Conservation (phyloP, 2,888 invertebrate species). For the Leucophora obtusa region DNA sequence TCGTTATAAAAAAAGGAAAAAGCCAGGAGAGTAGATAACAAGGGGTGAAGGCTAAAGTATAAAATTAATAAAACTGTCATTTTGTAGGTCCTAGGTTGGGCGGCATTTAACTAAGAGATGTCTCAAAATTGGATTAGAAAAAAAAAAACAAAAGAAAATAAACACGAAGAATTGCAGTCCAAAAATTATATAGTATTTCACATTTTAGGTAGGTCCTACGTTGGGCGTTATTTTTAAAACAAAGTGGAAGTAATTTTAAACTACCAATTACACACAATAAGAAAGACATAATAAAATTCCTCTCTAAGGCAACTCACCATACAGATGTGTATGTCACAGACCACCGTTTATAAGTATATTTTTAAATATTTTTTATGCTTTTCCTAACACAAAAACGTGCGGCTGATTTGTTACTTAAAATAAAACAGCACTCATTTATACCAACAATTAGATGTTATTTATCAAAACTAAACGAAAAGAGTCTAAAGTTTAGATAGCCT, state of each 20-base stretch:
- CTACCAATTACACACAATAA: too few relatives aligned
- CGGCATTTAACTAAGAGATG: too few relatives aligned
- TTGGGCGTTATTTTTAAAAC: too few relatives aligned
- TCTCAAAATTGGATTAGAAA: too few relatives aligned
- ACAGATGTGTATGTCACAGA: background rate
- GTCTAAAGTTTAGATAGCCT: conserved; percentile 75
- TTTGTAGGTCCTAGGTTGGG: too few relatives aligned
- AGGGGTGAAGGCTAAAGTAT: too few relatives aligned
- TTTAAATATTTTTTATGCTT: background rate
- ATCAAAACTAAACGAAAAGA: conserved; percentile 47
- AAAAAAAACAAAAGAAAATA: too few relatives aligned
- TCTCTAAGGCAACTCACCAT: background rate
- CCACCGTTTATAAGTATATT: background rate
- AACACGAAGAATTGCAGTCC: too few relatives aligned
- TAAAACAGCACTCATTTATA: conserved; percentile 4
- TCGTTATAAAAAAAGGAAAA: background rate
- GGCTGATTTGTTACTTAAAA: conserved; percentile 38
- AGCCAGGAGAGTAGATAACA: background rate
- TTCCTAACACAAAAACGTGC: conserved; percentile 36
- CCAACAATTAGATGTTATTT: conserved; percentile 47
- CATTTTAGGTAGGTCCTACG: too few relatives aligned
- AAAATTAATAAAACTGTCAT: too few relatives aligned
- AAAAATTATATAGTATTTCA: too few relatives aligned
- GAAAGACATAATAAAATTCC: background rate
- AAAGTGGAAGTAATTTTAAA: too few relatives aligned